Evolutionary conservation across 2,113 vertebrate species (phyloP), one percentile per base, ranked within the genome.

Genomic region (Bettongia penicillata): DNA sequence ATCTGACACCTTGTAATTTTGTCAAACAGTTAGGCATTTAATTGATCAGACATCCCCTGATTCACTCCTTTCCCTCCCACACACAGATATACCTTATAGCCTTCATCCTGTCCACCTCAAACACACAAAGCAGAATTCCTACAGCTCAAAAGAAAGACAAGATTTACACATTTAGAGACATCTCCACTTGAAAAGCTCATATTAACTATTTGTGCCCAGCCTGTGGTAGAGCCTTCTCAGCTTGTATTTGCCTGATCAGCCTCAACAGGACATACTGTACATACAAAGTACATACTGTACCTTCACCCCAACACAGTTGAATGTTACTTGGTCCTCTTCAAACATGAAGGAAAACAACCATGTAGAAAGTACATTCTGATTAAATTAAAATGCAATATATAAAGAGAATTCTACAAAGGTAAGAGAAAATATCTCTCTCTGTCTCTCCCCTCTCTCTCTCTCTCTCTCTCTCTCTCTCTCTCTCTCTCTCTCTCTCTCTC

Each of bases 351-450:
- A 31, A 14, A 37, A 68, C 3, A 68, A 68, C 10, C 4, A 61
- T 12, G 12, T 23, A 43, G 14, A 84, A 84, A 43, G 26, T 22
- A 84, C 5, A 8, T 84, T 84, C 16, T 77, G 55, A 57, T 61
- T 61, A 1, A n/a, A 3, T 2, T 68, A 19, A 77, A 19, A 2
- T 43, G 37, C n/a, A 5, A 16, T n/a, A 1, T n/a, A 0, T 43
- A 22, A 77, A n/a, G 16, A 77, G 14, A n/a, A 77, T 77, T 77
- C 37, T 77, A 77, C 37, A n/a, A 77, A 22, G 61, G 16, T n/a
- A 3, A n/a, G 4, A n/a, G 16, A 77, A 77, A n/a, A 68, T n/a
- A 77, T 77, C 31, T 48, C n/a, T n/a, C 48, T 48, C 48, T 48
- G 48, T 48, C 48, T 48, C n/a, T n/a, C n/a, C n/a, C n/a, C n/a